Conservation (phyloP, 53 echinoderm and acorn worm genomes). For the Patiria pectinifera region DNA sequence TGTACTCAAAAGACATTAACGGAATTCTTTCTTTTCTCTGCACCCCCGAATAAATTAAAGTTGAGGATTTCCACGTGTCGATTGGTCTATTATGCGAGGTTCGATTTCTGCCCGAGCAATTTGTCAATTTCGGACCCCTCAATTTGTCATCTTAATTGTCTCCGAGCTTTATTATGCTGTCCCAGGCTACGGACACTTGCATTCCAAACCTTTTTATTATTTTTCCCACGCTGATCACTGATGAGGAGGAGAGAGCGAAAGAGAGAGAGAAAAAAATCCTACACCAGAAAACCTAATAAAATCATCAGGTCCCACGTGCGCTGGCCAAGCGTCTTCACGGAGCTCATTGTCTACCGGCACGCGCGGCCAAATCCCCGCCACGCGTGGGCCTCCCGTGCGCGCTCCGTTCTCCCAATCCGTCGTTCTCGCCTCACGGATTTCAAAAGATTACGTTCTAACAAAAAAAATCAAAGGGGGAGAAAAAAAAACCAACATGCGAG, state of each 20-base stretch:
- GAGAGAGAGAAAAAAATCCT: background rate
- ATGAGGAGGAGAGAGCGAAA: background rate
- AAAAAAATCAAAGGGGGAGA: background rate
- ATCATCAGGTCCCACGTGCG: background rate
- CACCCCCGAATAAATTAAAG: background rate
- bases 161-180: background rate
- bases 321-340: background rate
- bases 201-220: constrained; percentile 43
- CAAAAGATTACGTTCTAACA: background rate
- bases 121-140: background rate
- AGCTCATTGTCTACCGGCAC: constrained; percentile 5
- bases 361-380: constrained; percentile 27
- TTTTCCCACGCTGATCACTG: constrained; percentile 42
- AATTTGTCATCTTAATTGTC: constrained; percentile 42
- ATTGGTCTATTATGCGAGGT: background rate
- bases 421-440: constrained; percentile 11
- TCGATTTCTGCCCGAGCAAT: background rate
- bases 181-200: background rate
- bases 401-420: background rate
- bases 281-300: background rate
- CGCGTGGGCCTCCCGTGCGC: background rate
- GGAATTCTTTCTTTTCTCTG: background rate
- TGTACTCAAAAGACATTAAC: too few relatives aligned
- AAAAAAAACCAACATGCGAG: background rate
- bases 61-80: background rate